Base-by-base conservation (phyloP, 1,140 invertebrate genomes). In the Cydia fagiglandana region DNA sequence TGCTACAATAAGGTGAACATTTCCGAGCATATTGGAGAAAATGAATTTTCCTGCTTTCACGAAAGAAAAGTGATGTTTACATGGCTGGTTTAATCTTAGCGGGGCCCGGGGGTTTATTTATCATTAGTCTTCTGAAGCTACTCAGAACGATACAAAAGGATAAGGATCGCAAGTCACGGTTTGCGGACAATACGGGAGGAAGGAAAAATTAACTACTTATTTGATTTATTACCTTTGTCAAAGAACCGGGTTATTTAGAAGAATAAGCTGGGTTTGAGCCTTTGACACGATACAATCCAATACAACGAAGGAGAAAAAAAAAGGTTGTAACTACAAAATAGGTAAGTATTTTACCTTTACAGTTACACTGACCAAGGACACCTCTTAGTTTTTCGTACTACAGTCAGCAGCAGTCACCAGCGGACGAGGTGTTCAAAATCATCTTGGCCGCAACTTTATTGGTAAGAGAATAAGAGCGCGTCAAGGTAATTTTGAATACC, bases 141-240 rank as follows among this genome's bases (percentile, higher is more conserved):
- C 38, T 70, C 66, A 20, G 30, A 34, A 34, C 66, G 34, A 41
- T 45, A 45, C 66, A 70, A 70, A 68, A 45, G 66, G n/a, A 70
- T 70, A 38, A 38, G n/a, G n/a, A 38, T 41, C 3, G 30, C 66
- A 17, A 70, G 66, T 70, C 66, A 70, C 34, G 66, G 9, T 20
- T 38, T 15, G 66, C 17, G 66, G 34, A 38, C 66, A 41, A 70
- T 70, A 45, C 12, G 20, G 7, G 9, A 10, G 34, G 66, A 70
- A 70, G 66, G 66, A 70, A 70, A 70, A 70, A 70, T 20, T 70
- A 70, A 70, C 66, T 70, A 38, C 66, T 41, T 41, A 70, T 41
- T 74, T 74, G 73, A 50, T 74, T 38, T 74, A 74, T 74, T 53
- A 53, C 24, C 53, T 53, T 53, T 50, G 73, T 74, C 53, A 56